Evolutionary conservation across 2,888 invertebrate species (phyloP).

Genomic region (Lepetodrilus schrolli): DNA sequence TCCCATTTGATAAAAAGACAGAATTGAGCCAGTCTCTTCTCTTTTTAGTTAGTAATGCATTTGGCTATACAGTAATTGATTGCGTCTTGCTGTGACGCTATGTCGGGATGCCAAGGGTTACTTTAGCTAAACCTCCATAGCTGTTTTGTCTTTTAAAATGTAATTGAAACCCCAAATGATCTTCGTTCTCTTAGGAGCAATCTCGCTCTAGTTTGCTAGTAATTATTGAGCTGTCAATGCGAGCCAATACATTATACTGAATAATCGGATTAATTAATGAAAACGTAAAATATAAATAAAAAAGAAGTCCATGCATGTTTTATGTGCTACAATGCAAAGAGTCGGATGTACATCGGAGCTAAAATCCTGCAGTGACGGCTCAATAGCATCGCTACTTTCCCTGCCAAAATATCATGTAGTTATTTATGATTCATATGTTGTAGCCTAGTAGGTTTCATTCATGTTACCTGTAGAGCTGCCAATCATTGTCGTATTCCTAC

Average conservation of each 20-base stretch:
- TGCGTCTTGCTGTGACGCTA: background rate
- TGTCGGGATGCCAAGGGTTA: background rate
- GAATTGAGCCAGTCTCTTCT: background rate
- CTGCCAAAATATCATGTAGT: too few species aligned
- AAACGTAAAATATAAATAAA: background rate
- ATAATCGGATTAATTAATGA: slow-evolving; percentile 23
- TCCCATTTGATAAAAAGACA: slow-evolving; percentile 6
- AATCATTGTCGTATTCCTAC: too few species aligned
- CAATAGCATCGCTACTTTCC: too few species aligned
- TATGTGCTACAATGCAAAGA: background rate
- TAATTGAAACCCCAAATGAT: slow-evolving; percentile 14
- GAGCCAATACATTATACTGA: slow-evolving; percentile 1
- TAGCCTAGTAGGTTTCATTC: too few species aligned
- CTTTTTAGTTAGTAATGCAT: background rate
- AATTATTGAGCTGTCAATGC: slow-evolving; percentile 1
- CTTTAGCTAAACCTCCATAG: background rate
- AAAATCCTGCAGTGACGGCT: too few species aligned
- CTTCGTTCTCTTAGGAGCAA: background rate
- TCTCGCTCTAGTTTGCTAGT: background rate
- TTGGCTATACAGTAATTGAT: slow-evolving; percentile 4
- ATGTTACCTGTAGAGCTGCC: too few species aligned
- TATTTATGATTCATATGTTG: too few species aligned
- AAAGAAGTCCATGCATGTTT: background rate
- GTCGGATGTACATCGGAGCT: too few species aligned
- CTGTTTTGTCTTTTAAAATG: slow-evolving; percentile 13